Evolutionary conservation across 2,113 vertebrate species (phyloP).

Genomic region (Pangasianodon hypophthalmus): DNA sequence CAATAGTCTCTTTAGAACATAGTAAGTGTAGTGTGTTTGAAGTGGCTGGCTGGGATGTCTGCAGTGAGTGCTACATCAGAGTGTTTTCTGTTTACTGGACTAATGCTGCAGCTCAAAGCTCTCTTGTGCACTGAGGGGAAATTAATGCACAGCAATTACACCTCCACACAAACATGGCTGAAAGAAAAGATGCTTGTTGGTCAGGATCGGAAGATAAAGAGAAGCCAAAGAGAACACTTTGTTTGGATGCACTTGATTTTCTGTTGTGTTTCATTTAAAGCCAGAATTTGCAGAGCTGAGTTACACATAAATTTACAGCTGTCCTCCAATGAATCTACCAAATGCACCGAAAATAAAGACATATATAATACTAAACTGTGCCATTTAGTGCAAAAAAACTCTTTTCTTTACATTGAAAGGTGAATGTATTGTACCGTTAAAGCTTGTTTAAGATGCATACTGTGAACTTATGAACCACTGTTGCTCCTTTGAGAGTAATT

Average conservation of each 20-base stretch:
- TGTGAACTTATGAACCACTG: background rate
- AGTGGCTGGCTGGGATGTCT: constrained; percentile 26
- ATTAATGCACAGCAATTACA: constrained; percentile 41
- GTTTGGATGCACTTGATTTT: background rate
- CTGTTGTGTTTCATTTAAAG: constrained; percentile 3
- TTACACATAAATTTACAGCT: background rate
- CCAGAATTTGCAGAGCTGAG: background rate
- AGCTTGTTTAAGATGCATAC: background rate
- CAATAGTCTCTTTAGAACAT: background rate
- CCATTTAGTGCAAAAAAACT: background rate
- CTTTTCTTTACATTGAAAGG: background rate
- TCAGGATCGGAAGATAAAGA: background rate
- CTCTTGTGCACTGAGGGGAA: constrained; percentile 31
- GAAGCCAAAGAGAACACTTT: background rate
- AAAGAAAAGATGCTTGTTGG: constrained; percentile 26
- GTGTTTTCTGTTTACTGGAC: constrained; percentile 40
- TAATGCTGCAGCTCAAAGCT: constrained; percentile 34
- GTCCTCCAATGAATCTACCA: background rate
- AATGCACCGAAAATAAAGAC: background rate
- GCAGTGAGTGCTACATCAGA: constrained; percentile 39
- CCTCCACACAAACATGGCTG: constrained; percentile 20
- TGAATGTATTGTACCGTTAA: background rate
- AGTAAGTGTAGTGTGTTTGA: constrained; percentile 36
- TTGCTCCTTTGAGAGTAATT: background rate
- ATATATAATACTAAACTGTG: background rate